phyloP scores from a whole-genome alignment of 2,113 vertebrate genomes.

The Pithys albifrons region DNA sequence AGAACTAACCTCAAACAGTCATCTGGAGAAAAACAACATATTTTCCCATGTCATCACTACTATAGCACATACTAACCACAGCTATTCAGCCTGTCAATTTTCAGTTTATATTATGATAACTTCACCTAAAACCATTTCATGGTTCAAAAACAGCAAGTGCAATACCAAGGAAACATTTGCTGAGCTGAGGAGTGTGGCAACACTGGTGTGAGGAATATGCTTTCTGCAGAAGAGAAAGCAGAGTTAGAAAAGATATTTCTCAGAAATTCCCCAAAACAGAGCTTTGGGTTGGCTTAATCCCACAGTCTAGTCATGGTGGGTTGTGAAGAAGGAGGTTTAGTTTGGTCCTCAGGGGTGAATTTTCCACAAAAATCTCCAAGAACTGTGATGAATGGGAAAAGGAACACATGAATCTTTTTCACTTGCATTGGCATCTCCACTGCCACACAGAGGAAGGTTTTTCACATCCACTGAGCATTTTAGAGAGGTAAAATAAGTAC shows the following conservation, averaged over 20 bases:
- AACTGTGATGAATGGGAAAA: not conserved
- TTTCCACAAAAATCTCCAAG: not conserved
- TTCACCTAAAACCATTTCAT: conserved; percentile 60
- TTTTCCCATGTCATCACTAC: conserved; percentile 39
- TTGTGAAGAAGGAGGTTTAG: not conserved
- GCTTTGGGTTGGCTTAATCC: not conserved
- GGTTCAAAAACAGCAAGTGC: conserved; percentile 57
- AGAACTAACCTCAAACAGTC: conserved; percentile 44
- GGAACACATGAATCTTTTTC: not conserved
- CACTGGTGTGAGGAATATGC: not conserved
- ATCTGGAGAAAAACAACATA: conserved; percentile 47
- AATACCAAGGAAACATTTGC: conserved; percentile 48
- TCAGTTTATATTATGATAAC: conserved; percentile 55
- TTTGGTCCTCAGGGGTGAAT: not conserved
- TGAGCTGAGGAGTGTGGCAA: not conserved
- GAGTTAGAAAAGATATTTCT: not conserved
- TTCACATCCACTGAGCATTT: not conserved
- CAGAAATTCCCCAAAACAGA: not conserved
- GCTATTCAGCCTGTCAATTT: conserved; percentile 55
- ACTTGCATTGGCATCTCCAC: not conserved
- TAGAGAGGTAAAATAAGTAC: not conserved
- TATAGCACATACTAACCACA: conserved; percentile 38
- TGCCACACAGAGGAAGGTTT: not conserved
- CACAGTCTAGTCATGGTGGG: not conserved
- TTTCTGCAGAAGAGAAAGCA: not conserved